phyloP scores from a whole-genome alignment of 1,140 invertebrate genomes.

The Bombus terrestris region DNA sequence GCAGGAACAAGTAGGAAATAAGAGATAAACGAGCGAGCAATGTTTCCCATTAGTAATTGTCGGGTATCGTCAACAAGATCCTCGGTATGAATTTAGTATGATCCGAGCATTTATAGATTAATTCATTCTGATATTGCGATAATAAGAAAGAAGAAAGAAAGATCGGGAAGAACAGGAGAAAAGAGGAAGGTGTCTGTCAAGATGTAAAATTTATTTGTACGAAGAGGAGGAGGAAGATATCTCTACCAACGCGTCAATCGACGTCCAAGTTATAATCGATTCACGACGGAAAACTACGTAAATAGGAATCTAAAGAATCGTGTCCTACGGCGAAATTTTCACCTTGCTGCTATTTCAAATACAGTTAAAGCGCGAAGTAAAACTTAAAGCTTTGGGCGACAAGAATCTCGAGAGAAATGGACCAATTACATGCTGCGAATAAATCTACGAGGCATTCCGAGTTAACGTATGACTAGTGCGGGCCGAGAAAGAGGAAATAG shows the following conservation, averaged over 20 bases:
- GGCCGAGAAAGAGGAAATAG: neutral
- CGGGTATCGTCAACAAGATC: slow-evolving; percentile 42
- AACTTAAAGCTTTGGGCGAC: slow-evolving; percentile 19
- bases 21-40: slow-evolving; percentile 21
- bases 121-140: neutral
- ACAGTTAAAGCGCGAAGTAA: neutral
- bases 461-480: slow-evolving; percentile 44
- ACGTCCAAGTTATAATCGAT: neutral
- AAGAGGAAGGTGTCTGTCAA: neutral
- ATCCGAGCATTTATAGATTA: too few relatives aligned
- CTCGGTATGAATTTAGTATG: neutral
- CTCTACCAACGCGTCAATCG: too few relatives aligned
- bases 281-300: neutral
- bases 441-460: slow-evolving; percentile 66
- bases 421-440: slow-evolving; percentile 70
- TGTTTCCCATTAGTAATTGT: slow-evolving; percentile 32
- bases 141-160: neutral
- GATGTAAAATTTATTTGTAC: too few relatives aligned
- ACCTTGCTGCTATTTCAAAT: neutral
- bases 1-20: slow-evolving; percentile 37
- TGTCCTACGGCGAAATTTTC: neutral
- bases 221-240: too few relatives aligned
- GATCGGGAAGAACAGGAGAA: neutral
- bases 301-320: neutral
- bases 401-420: slow-evolving; percentile 55